These are phyloP conservation scores for Sebastiscus tertius DNA, from an alignment of 2,797 vertebrate species.

Conservation along the genomic window DNA sequence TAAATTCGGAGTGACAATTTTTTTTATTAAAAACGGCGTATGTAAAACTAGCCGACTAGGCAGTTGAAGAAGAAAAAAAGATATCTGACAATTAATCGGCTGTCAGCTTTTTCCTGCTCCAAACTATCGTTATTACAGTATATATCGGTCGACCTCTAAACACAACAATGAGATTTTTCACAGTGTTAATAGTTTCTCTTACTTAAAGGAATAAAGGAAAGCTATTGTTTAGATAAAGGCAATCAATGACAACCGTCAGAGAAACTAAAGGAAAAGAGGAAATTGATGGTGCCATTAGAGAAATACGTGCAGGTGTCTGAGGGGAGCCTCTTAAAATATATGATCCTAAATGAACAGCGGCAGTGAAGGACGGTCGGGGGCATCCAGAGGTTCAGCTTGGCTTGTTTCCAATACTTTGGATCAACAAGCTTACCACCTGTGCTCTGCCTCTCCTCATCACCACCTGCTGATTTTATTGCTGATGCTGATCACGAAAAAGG, in stretches of 20 bases:
- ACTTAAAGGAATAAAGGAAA: not conserved
- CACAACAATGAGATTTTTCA: too few species aligned
- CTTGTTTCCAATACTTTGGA: slow-evolving; percentile 30
- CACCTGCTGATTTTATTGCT: slow-evolving; percentile 39
- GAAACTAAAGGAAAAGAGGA: not conserved
- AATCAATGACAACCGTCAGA: not conserved
- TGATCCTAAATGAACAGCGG: not conserved
- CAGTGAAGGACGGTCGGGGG: slow-evolving; percentile 18
- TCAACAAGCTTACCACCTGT: slow-evolving; percentile 70
- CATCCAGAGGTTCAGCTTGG: slow-evolving; percentile 39
- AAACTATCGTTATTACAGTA: too few species aligned
- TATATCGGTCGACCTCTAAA: too few species aligned
- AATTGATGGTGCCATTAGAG: not conserved
- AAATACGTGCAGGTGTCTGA: not conserved
- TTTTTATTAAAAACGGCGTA: too few species aligned
- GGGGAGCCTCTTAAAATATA: not conserved
- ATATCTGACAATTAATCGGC: too few species aligned
- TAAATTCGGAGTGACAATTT: too few species aligned
- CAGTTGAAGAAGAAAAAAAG: too few species aligned
- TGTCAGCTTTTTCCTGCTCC: too few species aligned
- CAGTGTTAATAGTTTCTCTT: not conserved
- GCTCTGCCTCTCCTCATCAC: slow-evolving; percentile 22
- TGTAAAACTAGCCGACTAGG: too few species aligned
- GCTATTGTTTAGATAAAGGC: not conserved
- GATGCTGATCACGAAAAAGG: slow-evolving; percentile 46